Evolutionary conservation across 2,888 invertebrate species (phyloP), one percentile per base, ranked within the genome.

Genomic region (Frankliniella intonsa): DNA sequence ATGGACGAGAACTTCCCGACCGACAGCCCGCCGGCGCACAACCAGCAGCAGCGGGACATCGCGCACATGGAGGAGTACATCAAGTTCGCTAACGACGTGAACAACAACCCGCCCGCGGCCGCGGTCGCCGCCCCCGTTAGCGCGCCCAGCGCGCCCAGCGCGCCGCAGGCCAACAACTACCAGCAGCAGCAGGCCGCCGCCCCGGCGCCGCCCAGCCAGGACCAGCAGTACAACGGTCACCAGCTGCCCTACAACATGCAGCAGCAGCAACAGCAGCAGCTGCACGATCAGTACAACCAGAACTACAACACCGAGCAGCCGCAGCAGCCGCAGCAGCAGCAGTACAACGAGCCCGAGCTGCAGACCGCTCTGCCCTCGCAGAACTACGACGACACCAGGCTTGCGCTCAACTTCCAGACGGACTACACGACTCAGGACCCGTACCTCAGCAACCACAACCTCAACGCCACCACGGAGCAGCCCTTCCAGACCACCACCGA

Each of bases 1-100:
- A 76, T 76, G 69, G 69, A 76, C 25, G 69, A 76, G 69, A 76
- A 76, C 69, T 76, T 76, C 69, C 69, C 69, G 11, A 76, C 69
- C 8, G 69, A 76, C 69, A 76, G 25, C 69, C 69, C 69, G 69
- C 69, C 69, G 22, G 69, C 69, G 69, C 25, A 76, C 22, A 22
- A n/a, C 22, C 69, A 76, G 69, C 69, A 76, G 69, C 69, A 76
- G 25, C 69, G 12, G 25, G 22, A 76, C 5, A 38, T 38, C 38
- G 38, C 38, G 25, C 69, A 76, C 69, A 76, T 25, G 69, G 22
- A 76, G 69, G 22, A 76, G 69, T 25, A 25, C 22, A 12, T 12
- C 69, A 22, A 25, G 22, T 25, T 25, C 69, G 69, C 69, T 25
- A 76, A 25, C 69, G 38, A 38, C 38, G 38, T 38, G 38, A 38